phyloP scores from a whole-genome alignment of 2,888 invertebrate genomes.

The Papilio demoleus region DNA sequence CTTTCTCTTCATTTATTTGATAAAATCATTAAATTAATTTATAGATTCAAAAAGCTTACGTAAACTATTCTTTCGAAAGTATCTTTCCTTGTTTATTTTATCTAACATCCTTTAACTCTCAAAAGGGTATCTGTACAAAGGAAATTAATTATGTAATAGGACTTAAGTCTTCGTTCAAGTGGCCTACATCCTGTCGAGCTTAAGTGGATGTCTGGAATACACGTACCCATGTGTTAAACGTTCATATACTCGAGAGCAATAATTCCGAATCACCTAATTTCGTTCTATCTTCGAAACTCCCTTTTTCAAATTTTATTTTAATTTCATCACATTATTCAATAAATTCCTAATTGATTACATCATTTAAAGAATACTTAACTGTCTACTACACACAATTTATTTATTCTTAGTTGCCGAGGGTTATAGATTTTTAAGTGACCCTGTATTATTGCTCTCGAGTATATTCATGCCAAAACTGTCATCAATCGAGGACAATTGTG shows the following conservation, averaged over 20 bases:
- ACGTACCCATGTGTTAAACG: neutral
- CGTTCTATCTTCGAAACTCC: too few species aligned
- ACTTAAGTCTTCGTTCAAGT: constrained; percentile 30
- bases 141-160: constrained; percentile 12
- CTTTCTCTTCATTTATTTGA: neutral
- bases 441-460: too few species aligned
- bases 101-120: constrained; percentile 23
- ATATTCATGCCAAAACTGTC: too few species aligned
- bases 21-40: neutral
- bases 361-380: too few species aligned
- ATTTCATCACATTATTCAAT: too few species aligned
- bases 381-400: too few species aligned
- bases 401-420: too few species aligned
- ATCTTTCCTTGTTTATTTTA: constrained; percentile 6
- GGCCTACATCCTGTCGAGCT: constrained; percentile 33
- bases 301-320: too few species aligned
- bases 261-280: too few species aligned
- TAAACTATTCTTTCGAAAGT: neutral
- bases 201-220: constrained; percentile 22
- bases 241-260: neutral
- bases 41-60: neutral
- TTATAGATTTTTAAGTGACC: too few species aligned
- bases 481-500: too few species aligned
- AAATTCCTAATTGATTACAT: too few species aligned
- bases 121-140: constrained; percentile 13